Base-by-base conservation (phyloP, 2,113 vertebrate species). In the Aptenodytes patagonicus region DNA sequence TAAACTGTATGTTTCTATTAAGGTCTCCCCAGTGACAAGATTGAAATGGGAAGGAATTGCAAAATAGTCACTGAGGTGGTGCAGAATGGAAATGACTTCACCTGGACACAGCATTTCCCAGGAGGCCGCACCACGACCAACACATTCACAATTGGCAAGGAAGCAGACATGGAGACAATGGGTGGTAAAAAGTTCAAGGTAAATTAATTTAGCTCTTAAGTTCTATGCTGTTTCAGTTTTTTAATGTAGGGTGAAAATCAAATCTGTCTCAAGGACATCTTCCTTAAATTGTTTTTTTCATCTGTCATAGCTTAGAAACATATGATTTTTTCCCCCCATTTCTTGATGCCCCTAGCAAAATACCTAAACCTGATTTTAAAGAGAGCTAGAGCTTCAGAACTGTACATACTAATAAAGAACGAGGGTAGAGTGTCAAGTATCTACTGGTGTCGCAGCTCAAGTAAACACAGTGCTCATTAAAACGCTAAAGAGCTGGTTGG, bases 181-280 rank as follows among this genome's bases (percentile, higher is more conserved):
- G 98, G 98, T n/a, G 99, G 99, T 47, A 99, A 98, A 98, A 99
- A 98, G 83, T 99, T 99, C 97, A 99, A 99, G 99, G 99, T 99
- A 94, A 98, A 97, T 42, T 26, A 78, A 22, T 18, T n/a, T 70
- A 78, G 34, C 40, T 34, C 15, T 46, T 49, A 58, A 79, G 29
- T 64, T 93, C 42, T 78, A 22, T 32, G 7, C 46, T 76, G 34
- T 79, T 40, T 66, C 19, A 20, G 16, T 7, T 11, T 36, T 69
- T 60, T 62, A 46, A 26, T 71, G 75, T 20, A 5, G 44, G 17
- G 34, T 34, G 17, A n/a, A 89, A 82, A 82, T 61, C 26, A 62
- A 47, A 51, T 18, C n/a, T 18, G 46, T 42, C 57, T 42, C 25
- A 76, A 25, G 13, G 21, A 49, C 13, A 44, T 64, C 16, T 80